Percentiles rank a stretch among this genome's conserved stretches.
Conservation (phyloP, 2,888 invertebrate species). For the Drosophila melanosoma region DNA sequence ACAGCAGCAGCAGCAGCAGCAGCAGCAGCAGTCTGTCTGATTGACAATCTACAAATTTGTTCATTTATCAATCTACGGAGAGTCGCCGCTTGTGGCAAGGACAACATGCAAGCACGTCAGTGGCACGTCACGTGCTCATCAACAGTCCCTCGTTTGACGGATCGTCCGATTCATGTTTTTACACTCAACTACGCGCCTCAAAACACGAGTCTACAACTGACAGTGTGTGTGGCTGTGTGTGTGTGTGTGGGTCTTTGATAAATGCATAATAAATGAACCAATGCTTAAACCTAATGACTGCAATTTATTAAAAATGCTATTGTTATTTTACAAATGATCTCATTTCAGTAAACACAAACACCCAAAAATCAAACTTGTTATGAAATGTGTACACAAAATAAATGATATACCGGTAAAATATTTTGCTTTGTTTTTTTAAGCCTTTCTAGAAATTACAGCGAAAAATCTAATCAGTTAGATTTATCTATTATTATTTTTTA, state of each 20-base stretch:
- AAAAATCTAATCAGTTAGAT: too few relatives aligned
- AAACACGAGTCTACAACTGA: constrained; percentile 31
- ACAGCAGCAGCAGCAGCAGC: constrained; percentile 3
- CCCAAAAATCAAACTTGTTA: background rate
- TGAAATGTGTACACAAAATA: background rate
- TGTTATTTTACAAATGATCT: background rate
- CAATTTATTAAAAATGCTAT: constrained; percentile 6
- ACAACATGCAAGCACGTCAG: constrained; percentile 38
- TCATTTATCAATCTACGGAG: constrained; percentile 71
- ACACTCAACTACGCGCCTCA: constrained; percentile 64
- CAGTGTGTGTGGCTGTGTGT: constrained; percentile 1
- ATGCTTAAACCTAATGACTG: background rate
- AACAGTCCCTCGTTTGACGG: constrained; percentile 56
- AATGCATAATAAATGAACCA: constrained; percentile 15
- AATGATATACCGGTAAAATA: background rate
- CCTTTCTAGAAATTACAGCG: background rate
- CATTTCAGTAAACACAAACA: background rate
- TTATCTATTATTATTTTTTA: too few relatives aligned
- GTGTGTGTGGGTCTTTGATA: background rate
- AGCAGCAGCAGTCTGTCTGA: constrained; percentile 31
- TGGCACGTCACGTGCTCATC: constrained; percentile 10
- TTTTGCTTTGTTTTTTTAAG: background rate
- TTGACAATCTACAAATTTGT: constrained; percentile 78
- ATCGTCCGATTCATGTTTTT: constrained; percentile 69
- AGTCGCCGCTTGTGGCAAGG: constrained; percentile 47